These are phyloP conservation scores for Hypselothyrea guttata DNA, from an alignment of 2,888 invertebrate species.

Conservation along the genomic window DNA sequence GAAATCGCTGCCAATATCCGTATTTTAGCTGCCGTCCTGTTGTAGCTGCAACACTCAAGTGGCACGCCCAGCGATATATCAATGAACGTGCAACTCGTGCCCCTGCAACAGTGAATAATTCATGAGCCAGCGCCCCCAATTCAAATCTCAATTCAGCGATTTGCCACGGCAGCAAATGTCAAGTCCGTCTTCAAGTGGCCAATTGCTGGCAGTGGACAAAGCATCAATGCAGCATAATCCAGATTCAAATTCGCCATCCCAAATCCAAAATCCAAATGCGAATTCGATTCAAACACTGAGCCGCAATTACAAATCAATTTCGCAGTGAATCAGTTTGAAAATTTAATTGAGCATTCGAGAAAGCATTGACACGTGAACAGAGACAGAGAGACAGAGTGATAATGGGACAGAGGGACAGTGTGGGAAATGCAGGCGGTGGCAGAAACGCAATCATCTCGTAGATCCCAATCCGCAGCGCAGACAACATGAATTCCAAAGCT, in stretches of 20 bases:
- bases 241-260: constrained; percentile 7
- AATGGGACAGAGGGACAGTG: constrained; percentile 6
- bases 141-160: constrained; percentile 16
- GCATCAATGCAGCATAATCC: constrained; percentile 44
- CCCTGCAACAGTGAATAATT: constrained; percentile 39
- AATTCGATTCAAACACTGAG: background rate
- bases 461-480: constrained; percentile 36
- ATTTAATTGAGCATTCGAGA: constrained; percentile 79
- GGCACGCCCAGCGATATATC: constrained; percentile 20
- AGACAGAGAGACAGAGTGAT: constrained; percentile 30
- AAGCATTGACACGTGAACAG: constrained; percentile 72
- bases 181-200: constrained; percentile 7
- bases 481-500: constrained; percentile 38
- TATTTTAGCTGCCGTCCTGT: constrained; percentile 11
- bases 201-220: constrained; percentile 42
- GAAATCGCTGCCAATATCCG: constrained; percentile 55
- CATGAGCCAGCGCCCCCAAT: constrained; percentile 35
- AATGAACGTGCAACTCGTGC: constrained; percentile 9
- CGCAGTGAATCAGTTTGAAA: constrained; percentile 54
- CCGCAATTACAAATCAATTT: constrained; percentile 76
- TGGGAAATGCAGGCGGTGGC: constrained; percentile 29
- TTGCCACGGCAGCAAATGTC: constrained; percentile 32
- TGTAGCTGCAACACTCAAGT: constrained; percentile 21
- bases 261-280: constrained; percentile 3
- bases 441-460: background rate